Conservation (phyloP, 2,113 vertebrate genomes). For the Lophius piscatorius region DNA sequence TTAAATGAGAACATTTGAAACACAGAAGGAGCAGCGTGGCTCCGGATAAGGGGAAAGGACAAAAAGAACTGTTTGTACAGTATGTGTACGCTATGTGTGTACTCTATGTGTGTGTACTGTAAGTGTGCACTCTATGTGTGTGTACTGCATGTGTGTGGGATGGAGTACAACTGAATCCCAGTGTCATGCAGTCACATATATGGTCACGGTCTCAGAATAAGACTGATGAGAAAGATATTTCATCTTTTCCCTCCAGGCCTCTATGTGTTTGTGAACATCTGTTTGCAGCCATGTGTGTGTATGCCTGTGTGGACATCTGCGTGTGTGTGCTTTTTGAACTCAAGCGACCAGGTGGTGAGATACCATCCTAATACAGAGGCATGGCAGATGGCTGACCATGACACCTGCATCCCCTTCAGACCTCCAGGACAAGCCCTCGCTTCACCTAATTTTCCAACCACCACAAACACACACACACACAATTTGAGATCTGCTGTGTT, state of each 20-base stretch:
- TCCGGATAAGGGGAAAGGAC: conserved; percentile 1
- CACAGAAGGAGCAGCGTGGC: neutral
- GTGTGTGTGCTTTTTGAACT: conserved; percentile 27
- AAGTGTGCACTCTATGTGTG: conserved; percentile 27
- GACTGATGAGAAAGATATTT: conserved; percentile 67
- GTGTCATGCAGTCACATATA: conserved; percentile 58
- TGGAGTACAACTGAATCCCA: conserved; percentile 5
- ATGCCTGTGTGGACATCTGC: conserved; percentile 5
- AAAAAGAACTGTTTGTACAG: conserved; percentile 22
- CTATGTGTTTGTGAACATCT: conserved; percentile 11
- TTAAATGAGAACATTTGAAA: conserved; percentile 43
- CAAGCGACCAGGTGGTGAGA: conserved; percentile 56
- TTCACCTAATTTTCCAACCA: conserved; percentile 43
- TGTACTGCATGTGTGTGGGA: conserved; percentile 5
- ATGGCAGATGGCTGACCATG: conserved; percentile 52
- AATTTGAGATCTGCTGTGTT: conserved; percentile 16
- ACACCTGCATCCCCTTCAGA: conserved; percentile 70
- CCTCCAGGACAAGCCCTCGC: conserved; percentile 49
- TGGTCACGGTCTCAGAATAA: conserved; percentile 50
- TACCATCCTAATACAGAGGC: conserved; percentile 50
- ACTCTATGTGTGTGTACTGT: neutral
- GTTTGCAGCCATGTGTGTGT: conserved; percentile 7
- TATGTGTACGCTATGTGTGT: neutral
- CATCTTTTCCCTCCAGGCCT: conserved; percentile 54
- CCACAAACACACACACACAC: conserved; percentile 23